Conservation (phyloP, 1,140 invertebrate genomes). For the Orchestia grillus region DNA sequence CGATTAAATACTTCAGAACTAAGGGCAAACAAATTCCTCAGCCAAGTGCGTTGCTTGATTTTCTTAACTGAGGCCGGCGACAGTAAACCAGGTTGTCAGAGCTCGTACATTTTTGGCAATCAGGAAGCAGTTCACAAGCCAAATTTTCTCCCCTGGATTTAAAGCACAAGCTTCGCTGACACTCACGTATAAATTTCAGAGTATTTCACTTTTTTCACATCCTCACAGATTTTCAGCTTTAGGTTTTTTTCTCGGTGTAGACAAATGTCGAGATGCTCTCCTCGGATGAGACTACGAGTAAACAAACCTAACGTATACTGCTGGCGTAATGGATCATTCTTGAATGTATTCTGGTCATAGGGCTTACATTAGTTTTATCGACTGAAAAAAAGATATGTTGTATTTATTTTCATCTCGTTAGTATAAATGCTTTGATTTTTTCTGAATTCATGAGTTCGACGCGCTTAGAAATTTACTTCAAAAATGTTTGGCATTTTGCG, state of each 20-base stretch:
- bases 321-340: neutral
- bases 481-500: too few species aligned
- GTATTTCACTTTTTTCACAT: neutral
- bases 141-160: slow-evolving; percentile 19
- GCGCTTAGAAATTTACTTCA: too few species aligned
- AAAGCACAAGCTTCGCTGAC: slow-evolving; percentile 25
- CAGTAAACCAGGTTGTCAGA: neutral
- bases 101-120: slow-evolving; percentile 52
- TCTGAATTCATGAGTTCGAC: too few species aligned
- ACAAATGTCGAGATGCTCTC: neutral
- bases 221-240: neutral
- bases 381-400: too few species aligned
- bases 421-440: too few species aligned
- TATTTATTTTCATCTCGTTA: too few species aligned
- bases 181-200: slow-evolving; percentile 1
- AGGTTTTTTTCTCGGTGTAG: neutral
- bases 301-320: neutral
- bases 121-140: neutral
- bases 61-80: neutral
- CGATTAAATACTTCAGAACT: neutral
- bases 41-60: slow-evolving; percentile 20
- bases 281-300: neutral
- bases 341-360: too few species aligned
- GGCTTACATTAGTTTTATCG: too few species aligned
- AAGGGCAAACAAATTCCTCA: neutral